A percentile compares a stretch with the other conserved stretches of the same genome.
Conservation (phyloP, 2,113 vertebrate genomes). For the Pelecanoides urinatrix region DNA sequence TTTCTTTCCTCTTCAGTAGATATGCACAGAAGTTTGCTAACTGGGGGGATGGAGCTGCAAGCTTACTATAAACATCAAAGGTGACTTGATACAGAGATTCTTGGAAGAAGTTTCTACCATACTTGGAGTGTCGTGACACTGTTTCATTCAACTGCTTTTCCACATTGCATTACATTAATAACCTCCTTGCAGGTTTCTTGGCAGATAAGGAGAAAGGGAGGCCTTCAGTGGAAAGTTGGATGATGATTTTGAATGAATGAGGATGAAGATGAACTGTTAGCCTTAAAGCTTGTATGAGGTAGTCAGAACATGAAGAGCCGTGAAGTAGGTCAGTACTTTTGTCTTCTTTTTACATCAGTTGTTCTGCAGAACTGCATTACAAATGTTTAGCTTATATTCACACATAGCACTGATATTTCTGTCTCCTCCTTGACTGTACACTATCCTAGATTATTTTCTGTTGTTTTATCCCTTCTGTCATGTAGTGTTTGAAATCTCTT, state of each 20-base stretch:
- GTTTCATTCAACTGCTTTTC: conserved; percentile 46
- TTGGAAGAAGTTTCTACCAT: conserved; percentile 53
- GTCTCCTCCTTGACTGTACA: background rate
- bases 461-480: conserved; percentile 49
- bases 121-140: conserved; percentile 28
- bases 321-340: conserved; percentile 56
- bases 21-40: conserved; percentile 42
- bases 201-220: conserved; percentile 38
- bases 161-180: conserved; percentile 48
- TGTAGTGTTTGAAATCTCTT: conserved; percentile 34
- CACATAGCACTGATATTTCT: background rate
- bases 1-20: background rate
- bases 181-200: conserved; percentile 58
- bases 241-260: conserved; percentile 57
- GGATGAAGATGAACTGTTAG: conserved; percentile 48
- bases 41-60: conserved; percentile 22
- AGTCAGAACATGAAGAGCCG: conserved; percentile 15
- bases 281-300: conserved; percentile 49
- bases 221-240: conserved; percentile 26
- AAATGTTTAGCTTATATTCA: conserved; percentile 45
- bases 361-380: conserved; percentile 6
- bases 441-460: conserved; percentile 15
- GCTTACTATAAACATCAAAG: conserved; percentile 53
- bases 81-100: conserved; percentile 30
- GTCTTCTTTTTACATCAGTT: conserved; percentile 39